These are phyloP conservation scores for Campopleginae sp. DNA, from an alignment of 2,888 invertebrate species.

Conservation along the genomic window DNA sequence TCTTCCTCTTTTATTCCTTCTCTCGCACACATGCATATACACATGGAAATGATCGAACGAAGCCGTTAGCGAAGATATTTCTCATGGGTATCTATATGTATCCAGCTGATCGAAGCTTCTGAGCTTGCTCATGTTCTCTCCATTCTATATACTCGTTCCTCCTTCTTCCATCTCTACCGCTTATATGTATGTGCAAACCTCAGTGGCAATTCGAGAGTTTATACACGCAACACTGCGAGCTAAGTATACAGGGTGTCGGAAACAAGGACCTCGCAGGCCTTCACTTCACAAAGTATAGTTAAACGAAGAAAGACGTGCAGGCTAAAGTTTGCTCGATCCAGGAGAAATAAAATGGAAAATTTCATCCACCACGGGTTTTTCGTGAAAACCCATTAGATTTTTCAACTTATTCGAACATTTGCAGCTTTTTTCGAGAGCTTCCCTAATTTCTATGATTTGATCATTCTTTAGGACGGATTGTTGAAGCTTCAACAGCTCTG, in stretches of 20 bases:
- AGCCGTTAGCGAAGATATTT: constrained; percentile 67
- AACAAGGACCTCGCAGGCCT: neutral
- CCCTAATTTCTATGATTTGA: neutral
- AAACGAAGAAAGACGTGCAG: neutral
- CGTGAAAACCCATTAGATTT: neutral
- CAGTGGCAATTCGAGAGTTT: constrained; percentile 60
- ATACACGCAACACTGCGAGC: constrained; percentile 36
- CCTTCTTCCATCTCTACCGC: constrained; percentile 12
- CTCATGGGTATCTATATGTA: constrained; percentile 45
- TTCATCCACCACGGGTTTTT: neutral
- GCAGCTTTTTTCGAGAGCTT: neutral
- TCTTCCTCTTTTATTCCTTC: neutral
- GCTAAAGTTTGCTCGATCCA: neutral
- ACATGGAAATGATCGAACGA: constrained; percentile 62
- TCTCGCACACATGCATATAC: constrained; percentile 5
- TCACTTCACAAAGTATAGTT: neutral
- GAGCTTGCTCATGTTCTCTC: constrained; percentile 44
- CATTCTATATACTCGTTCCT: constrained; percentile 12
- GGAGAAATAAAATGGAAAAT: neutral
- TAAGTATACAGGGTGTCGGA: constrained; percentile 12
- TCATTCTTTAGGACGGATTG: neutral
- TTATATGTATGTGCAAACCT: constrained; percentile 1
- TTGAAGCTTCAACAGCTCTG: neutral
- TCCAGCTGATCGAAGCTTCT: constrained; percentile 35
- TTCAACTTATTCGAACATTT: neutral